Base-by-base conservation (phyloP, 2,797 vertebrate genomes). In the Enteromius thamalakanensis region DNA sequence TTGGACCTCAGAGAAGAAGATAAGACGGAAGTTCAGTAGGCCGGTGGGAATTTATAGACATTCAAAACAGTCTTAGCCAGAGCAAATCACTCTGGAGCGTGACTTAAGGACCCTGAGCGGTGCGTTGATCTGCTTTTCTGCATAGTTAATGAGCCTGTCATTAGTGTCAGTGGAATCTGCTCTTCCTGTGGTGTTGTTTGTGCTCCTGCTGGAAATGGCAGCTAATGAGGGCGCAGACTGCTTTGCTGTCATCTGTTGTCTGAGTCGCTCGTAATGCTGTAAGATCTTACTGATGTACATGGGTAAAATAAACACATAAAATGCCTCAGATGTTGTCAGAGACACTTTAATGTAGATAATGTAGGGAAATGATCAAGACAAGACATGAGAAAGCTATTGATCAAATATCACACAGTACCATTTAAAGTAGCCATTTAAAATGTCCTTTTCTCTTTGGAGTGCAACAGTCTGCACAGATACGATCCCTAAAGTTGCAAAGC, bases 11-110 rank as follows among this genome's bases (percentile, higher is more conserved):
- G 86, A 91, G 89, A 80, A 89, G 82, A 86, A 90, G 90, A 92
- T 92, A 91, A 94, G 91, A 83, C 76, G 53, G 9, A 81, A 90
- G 85, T 92, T 82, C 32, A 85, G 85, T 83, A 70, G 4, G 37
- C 89, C 90, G 90, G 81, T 40, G 88, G 90, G 90, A 92, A 91
- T 92, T 92, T 92, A 91, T 87, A 91, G 92, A 87, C 86, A 85
- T 91, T 91, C 89, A 91, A 70, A 93, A 90, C 76, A 79, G 91
- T 86, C 87, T 94, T 91, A 94, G 85, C 88, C 81, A 23, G 84
- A 90, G 85, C 68, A 84, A 70, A 91, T 89, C 84, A 89, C 88
- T 89, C 90, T 89, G 80, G 86, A 86, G 80, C 71, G 74, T 83
- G 91, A 89, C 91, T 93, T 91, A 89, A 89, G 79, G 65, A 90